phyloP scores from a whole-genome alignment of 2,113 vertebrate genomes.

The Seriola dumerili region DNA sequence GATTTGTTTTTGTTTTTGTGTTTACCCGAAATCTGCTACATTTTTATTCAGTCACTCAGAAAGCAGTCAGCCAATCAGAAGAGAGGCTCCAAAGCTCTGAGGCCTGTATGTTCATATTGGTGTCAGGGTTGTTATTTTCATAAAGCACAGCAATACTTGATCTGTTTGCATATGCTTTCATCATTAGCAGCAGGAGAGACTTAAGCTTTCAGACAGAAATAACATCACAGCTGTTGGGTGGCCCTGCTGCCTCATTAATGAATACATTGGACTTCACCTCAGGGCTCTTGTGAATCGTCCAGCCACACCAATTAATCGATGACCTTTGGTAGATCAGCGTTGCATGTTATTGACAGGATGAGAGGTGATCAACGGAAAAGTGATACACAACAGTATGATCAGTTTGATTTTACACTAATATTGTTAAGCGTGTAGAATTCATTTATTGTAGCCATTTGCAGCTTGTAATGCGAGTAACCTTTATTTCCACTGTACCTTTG shows the following conservation, averaged over 20 bases:
- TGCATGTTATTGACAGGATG: not conserved
- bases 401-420: not conserved
- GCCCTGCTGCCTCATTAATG: not conserved
- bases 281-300: slow-evolving; percentile 12
- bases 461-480: not conserved
- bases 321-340: slow-evolving; percentile 9
- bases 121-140: not conserved
- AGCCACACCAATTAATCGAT: slow-evolving; percentile 1
- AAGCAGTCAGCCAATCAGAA: too few relatives aligned
- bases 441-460: not conserved
- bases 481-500: too few relatives aligned
- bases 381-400: not conserved
- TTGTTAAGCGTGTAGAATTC: too few relatives aligned
- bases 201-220: not conserved
- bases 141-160: not conserved
- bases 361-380: not conserved
- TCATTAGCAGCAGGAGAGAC: slow-evolving; percentile 9
- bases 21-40: too few relatives aligned
- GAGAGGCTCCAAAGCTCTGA: too few relatives aligned
- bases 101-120: too few relatives aligned
- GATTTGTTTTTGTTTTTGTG: too few relatives aligned
- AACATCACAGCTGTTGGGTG: not conserved
- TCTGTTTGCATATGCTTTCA: not conserved
- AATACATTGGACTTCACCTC: slow-evolving; percentile 29
- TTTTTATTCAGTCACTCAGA: too few relatives aligned